phyloP scores from a whole-genome alignment of 2,113 vertebrate species.

The Oryzias melastigma region DNA sequence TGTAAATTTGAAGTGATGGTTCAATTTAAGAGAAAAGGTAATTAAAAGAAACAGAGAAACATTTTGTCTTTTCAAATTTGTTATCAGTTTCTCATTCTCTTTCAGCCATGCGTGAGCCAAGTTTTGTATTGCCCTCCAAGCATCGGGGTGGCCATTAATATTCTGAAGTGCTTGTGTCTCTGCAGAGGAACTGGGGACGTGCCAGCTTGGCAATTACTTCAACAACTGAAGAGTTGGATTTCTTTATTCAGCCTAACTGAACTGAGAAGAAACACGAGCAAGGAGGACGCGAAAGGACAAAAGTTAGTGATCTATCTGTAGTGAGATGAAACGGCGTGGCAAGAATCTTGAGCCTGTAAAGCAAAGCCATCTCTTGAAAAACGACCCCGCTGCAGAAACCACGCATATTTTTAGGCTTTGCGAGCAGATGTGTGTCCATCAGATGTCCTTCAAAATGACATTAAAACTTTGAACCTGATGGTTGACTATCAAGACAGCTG shows the following conservation, averaged over 20 bases:
- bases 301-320: constrained; percentile 40
- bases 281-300: constrained; percentile 44
- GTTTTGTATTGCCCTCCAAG: constrained; percentile 49
- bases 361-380: no score
- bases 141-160: constrained; percentile 70
- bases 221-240: constrained; percentile 61
- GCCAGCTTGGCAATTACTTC: constrained; percentile 77
- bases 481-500: constrained; percentile 36
- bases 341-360: neutral
- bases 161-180: constrained; percentile 62
- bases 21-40: constrained; percentile 43
- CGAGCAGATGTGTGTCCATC: constrained; percentile 13
- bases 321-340: neutral
- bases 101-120: constrained; percentile 40
- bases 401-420: constrained; percentile 4
- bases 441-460: constrained; percentile 46
- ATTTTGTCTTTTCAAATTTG: constrained; percentile 36
- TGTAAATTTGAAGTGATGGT: constrained; percentile 27
- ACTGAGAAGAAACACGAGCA: constrained; percentile 37
- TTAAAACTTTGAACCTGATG: constrained; percentile 32
- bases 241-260: constrained; percentile 58
- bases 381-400: neutral
- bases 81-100: constrained; percentile 13
- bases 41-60: constrained; percentile 24
- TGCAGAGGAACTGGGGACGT: constrained; percentile 61